phyloP scores from a whole-genome alignment of 2,113 vertebrate species.

The Bubo bubo region DNA sequence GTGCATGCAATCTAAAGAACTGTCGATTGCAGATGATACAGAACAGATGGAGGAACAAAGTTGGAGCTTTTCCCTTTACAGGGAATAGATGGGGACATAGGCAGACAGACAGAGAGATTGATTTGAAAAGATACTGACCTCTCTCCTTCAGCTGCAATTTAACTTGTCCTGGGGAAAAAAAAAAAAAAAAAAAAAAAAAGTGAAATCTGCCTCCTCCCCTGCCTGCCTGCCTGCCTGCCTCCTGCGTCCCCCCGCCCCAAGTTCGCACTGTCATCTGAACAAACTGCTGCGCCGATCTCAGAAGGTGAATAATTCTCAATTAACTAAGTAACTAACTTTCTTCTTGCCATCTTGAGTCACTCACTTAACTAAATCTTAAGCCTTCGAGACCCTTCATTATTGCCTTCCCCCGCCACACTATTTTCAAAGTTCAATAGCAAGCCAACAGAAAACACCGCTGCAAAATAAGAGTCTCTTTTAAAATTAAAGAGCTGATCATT shows the following conservation, averaged over 20 bases:
- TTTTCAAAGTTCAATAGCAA: slow-evolving; percentile 73
- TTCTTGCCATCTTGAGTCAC: slow-evolving; percentile 39
- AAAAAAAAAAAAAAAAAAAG: background rate
- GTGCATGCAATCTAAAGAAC: slow-evolving; percentile 37
- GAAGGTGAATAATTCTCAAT: slow-evolving; percentile 60
- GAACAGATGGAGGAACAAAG: slow-evolving; percentile 48
- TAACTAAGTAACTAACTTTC: slow-evolving; percentile 63
- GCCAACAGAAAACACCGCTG: slow-evolving; percentile 49
- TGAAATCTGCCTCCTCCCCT: background rate
- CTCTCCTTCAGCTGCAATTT: slow-evolving; percentile 48
- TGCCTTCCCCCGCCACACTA: slow-evolving; percentile 22
- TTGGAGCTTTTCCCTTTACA: slow-evolving; percentile 31
- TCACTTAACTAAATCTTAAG: slow-evolving; percentile 60
- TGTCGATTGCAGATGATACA: slow-evolving; percentile 41
- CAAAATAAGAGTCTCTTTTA: slow-evolving; percentile 76
- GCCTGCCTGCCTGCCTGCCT: background rate
- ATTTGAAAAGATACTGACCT: slow-evolving; percentile 53
- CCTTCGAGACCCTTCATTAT: slow-evolving; percentile 53
- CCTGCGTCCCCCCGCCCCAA: background rate
- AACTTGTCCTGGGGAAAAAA: background rate
- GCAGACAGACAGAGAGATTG: slow-evolving; percentile 28
- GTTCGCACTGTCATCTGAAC: slow-evolving; percentile 42
- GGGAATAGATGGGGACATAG: slow-evolving; percentile 18
- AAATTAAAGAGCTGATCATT: slow-evolving; percentile 42
- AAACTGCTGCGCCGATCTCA: slow-evolving; percentile 26